Evolutionary conservation across 1,140 invertebrate genomes (phyloP).

Genomic region (Diuraphis noxia): DNA sequence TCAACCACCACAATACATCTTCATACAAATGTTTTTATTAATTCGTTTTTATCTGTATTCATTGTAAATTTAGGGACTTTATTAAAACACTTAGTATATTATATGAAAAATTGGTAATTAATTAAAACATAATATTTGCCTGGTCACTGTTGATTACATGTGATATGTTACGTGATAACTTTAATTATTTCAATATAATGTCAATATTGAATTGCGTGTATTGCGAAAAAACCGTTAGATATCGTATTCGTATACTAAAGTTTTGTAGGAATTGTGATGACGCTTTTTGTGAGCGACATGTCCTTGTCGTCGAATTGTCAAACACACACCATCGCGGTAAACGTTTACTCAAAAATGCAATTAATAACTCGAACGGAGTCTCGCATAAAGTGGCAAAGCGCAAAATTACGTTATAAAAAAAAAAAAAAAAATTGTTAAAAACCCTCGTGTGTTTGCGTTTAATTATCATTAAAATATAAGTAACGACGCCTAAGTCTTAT

Average conservation of each 20-base stretch:
- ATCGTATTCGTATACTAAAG: neutral
- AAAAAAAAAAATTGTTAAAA: neutral
- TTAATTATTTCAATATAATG: neutral
- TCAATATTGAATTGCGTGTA: neutral
- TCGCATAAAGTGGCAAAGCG: neutral
- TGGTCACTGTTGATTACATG: neutral
- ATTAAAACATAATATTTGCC: neutral
- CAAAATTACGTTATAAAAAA: neutral
- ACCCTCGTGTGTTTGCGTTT: neutral
- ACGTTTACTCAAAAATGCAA: neutral
- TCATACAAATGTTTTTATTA: too few relatives aligned
- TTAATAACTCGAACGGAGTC: neutral
- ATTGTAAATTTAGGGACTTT: too few relatives aligned
- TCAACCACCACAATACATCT: too few relatives aligned
- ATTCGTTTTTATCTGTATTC: too few relatives aligned
- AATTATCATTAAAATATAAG: conserved; percentile 12
- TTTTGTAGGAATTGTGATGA: too few relatives aligned
- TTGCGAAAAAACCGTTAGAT: neutral
- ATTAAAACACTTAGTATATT: neutral
- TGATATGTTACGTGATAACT: neutral
- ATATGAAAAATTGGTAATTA: neutral
- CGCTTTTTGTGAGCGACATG: neutral
- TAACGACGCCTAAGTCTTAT: neutral
- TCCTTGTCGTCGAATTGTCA: neutral
- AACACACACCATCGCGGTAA: neutral